Conservation (phyloP, 1,140 invertebrate species). For the Procambarus virginalis region DNA sequence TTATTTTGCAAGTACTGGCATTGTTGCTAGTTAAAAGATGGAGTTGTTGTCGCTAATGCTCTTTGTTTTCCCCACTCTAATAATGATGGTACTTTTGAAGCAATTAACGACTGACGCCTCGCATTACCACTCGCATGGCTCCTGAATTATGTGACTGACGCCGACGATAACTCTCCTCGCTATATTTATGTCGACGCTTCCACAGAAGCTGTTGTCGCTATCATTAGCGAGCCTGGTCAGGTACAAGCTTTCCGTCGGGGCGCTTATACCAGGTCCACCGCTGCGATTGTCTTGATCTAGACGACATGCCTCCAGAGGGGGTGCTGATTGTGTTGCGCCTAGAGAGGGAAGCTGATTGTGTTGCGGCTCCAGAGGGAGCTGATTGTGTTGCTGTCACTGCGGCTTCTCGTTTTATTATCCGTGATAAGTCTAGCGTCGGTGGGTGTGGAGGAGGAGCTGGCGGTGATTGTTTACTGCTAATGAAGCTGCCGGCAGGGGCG, state of each 20-base stretch:
- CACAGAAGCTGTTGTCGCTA: neutral
- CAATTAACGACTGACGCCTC: neutral
- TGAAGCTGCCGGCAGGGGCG: neutral
- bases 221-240: neutral
- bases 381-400: neutral
- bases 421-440: neutral
- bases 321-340: no score
- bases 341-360: no score
- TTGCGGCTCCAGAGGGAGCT: neutral
- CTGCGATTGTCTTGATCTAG: neutral
- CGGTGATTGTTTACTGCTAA: neutral
- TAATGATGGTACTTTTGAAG: neutral
- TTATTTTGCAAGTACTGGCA: neutral
- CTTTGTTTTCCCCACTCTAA: neutral
- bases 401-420: neutral
- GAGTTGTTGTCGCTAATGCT: neutral
- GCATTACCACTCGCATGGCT: neutral
- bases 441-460: neutral
- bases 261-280: no score
- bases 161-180: neutral
- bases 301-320: no score
- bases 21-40: neutral
- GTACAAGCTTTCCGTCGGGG: no score
- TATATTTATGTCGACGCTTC: neutral
- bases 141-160: neutral